Evolutionary conservation across 2,888 invertebrate genomes (phyloP), one percentile per base, ranked within the genome.

Genomic region (Bursaphelenchus okinawaensis): DNA sequence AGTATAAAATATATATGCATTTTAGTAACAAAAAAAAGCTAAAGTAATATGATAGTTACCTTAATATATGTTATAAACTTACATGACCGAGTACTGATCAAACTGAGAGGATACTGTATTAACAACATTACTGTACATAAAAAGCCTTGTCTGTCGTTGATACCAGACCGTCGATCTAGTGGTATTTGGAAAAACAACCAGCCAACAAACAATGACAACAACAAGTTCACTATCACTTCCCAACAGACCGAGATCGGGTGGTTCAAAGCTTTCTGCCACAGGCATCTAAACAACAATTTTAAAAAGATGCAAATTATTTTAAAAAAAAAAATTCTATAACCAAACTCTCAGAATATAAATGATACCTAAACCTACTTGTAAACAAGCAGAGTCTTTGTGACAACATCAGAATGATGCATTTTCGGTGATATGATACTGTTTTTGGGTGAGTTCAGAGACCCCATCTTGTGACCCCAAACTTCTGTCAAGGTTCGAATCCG

Each of bases 401-500:
- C 24, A 6, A 54, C 29, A 3, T 29, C 31, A 7, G 70, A 54
- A n/a, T 55, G 61, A 26, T 67, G 50, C 28, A 68, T 55, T 29
- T 54, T 64, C 1, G 71, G 71, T 0, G 71, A 70, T 0, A 71
- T 62, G 16, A 68, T 68, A 22, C 52, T 51, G 1, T 55, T 27
- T n/a, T 28, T 52, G 0, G 64, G 64, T 12, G 52, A n/a, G 27
- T 50, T 19, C 28, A 65, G 29, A 16, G 63, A 19, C 20, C 61
- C 51, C 20, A 51, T 66, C 51, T 69, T 70, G 26, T 66, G 65
- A 19, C 20, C 9, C 74, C 89, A 87, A 80, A 91, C 88, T 73
- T 91, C 91, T 2, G 91, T 91, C 51, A 94, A 85, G 68, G 91
- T 90, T 79, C 92, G 91, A 74, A 94, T 92, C 74, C 94, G 88